phyloP scores from a whole-genome alignment of 2,888 invertebrate genomes.

The Epinotia brunnichana region DNA sequence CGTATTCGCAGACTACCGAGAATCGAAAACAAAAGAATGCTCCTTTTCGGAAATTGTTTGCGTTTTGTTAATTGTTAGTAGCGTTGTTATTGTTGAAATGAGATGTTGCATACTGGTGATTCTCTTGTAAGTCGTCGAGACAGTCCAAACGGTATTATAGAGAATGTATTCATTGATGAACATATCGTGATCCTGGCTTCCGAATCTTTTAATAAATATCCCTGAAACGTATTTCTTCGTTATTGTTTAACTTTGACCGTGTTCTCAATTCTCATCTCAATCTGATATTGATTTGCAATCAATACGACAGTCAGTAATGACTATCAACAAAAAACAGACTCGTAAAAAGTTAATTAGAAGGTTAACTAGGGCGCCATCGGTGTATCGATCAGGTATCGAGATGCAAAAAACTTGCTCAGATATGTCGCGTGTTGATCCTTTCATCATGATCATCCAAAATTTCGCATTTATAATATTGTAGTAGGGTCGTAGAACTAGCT shows the following conservation, averaged over 20 bases:
- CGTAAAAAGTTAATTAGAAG: conserved; percentile 40
- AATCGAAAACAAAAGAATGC: conserved; percentile 10
- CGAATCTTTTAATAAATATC: neutral
- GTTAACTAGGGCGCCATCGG: conserved; percentile 32
- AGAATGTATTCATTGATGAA: no score
- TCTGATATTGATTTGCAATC: conserved; percentile 31
- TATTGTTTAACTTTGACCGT: neutral
- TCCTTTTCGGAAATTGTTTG: neutral
- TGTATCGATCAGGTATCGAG: conserved; percentile 33
- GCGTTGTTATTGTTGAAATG: neutral
- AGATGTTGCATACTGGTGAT: neutral
- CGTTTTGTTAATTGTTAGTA: neutral
- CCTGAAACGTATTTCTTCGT: neutral
- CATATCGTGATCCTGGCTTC: neutral
- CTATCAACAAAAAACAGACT: conserved; percentile 21
- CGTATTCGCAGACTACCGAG: conserved; percentile 1
- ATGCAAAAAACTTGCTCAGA: conserved; percentile 19
- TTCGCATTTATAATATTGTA: no score
- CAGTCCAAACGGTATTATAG: neutral
- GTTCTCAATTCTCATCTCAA: no score
- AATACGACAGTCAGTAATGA: conserved; percentile 27
- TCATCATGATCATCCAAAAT: no score
- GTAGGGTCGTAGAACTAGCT: no score
- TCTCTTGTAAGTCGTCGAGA: neutral
- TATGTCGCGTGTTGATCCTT: conserved; percentile 14